A percentile compares a stretch with the other conserved stretches of the same genome.
phyloP scores from a whole-genome alignment of 1,140 invertebrate species.

The Cylas formicarius region DNA sequence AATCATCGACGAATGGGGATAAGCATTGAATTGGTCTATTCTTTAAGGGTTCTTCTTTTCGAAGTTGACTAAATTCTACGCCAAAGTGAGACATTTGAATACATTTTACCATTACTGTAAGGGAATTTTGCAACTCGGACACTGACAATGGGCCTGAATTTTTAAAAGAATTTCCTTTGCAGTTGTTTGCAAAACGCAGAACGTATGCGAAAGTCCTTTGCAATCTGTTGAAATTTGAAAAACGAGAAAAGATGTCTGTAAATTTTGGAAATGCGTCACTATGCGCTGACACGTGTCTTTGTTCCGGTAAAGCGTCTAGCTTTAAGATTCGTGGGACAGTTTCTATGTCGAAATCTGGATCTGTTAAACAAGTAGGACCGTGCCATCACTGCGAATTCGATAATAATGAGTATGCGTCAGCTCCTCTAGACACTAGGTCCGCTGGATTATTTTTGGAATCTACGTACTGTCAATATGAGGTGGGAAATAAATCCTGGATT shows the following conservation, averaged over 20 bases:
- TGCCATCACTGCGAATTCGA: constrained; percentile 22
- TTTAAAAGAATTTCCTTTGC: neutral
- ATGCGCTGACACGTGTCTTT: too few relatives aligned
- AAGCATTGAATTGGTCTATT: constrained; percentile 24
- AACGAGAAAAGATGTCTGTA: constrained; percentile 20
- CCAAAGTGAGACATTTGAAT: constrained; percentile 36
- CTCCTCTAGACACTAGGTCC: constrained; percentile 30
- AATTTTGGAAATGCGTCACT: too few relatives aligned
- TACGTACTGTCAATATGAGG: constrained; percentile 28
- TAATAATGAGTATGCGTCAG: constrained; percentile 10
- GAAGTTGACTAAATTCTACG: constrained; percentile 10
- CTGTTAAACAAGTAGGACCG: constrained; percentile 8
- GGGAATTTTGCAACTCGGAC: constrained; percentile 10
- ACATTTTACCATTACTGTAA: constrained; percentile 31
- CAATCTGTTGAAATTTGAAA: constrained; percentile 25
- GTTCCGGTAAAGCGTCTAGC: too few relatives aligned
- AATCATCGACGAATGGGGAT: constrained; percentile 37
- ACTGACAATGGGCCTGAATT: constrained; percentile 4
- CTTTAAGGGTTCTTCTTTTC: neutral
- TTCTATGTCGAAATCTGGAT: too few relatives aligned
- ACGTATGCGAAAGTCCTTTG: constrained; percentile 17
- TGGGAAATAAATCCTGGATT: constrained; percentile 24
- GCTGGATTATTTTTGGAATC: constrained; percentile 27
- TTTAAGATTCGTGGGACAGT: too few relatives aligned
- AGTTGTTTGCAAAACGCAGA: constrained; percentile 16